Percentiles rank a stretch among this genome's conserved stretches.
These are phyloP conservation scores for Drosophila sp. DNA, from an alignment of 1,140 invertebrate species.

Conservation along the genomic window DNA sequence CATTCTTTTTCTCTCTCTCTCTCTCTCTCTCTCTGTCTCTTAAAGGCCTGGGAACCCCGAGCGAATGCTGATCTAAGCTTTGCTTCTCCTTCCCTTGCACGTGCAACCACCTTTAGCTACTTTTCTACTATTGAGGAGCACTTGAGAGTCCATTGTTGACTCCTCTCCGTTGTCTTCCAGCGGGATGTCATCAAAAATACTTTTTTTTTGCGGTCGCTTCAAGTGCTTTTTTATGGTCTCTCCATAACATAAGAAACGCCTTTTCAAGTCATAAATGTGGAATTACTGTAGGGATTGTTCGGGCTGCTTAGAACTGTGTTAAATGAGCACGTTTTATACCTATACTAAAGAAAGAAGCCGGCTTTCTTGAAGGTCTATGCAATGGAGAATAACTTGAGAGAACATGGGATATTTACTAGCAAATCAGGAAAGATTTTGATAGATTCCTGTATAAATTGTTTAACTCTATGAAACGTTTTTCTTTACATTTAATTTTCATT, in stretches of 20 bases:
- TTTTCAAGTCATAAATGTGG: constrained; percentile 15
- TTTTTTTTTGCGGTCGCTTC: constrained; percentile 27
- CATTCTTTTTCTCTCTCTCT: background rate
- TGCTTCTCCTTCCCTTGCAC: constrained; percentile 5
- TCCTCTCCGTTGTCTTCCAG: constrained; percentile 2
- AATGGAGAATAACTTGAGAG: background rate
- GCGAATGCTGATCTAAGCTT: constrained; percentile 25
- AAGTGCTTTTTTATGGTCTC: constrained; percentile 50
- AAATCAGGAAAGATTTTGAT: too few species aligned
- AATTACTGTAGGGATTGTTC: constrained; percentile 8
- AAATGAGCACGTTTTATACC: constrained; percentile 5
- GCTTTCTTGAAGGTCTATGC: too few species aligned
- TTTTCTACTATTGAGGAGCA: background rate
- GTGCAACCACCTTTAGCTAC: constrained; percentile 1
- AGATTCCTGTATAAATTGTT: too few species aligned
- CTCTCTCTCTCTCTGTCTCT: background rate
- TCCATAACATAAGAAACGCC: background rate
- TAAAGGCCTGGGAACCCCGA: constrained; percentile 17
- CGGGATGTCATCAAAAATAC: constrained; percentile 27
- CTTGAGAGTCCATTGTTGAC: constrained; percentile 8
- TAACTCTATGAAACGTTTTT: too few species aligned
- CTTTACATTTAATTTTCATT: background rate
- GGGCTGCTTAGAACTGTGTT: constrained; percentile 1
- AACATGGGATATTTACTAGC: background rate
- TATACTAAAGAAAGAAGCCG: background rate